phyloP scores from a whole-genome alignment of 2,888 invertebrate species.

The Microctonus aethiopoides region DNA sequence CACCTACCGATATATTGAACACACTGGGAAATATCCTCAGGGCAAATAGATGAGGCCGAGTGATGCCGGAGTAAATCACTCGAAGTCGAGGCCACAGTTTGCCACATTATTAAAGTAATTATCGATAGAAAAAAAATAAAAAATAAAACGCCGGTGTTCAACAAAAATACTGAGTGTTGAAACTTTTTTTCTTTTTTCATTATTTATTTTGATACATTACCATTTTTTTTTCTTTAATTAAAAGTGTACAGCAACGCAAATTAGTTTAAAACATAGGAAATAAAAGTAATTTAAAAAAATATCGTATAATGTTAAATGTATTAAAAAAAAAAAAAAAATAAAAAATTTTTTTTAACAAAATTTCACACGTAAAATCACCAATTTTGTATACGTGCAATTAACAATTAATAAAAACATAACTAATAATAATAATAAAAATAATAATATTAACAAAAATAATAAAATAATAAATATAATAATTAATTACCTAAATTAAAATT shows the following conservation, averaged over 20 bases:
- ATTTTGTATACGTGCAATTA: background rate
- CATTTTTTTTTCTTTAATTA: background rate
- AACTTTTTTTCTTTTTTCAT: background rate
- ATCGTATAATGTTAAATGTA: no score
- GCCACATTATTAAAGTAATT: slow-evolving; percentile 8
- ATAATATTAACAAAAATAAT: background rate
- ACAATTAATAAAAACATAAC: background rate
- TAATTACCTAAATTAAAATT: background rate
- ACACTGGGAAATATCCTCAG: background rate
- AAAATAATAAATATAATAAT: background rate
- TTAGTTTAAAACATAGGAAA: background rate
- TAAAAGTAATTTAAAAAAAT: background rate
- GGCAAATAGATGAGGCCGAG: background rate
- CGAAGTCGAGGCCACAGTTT: background rate
- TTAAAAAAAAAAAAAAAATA: background rate
- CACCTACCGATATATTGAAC: background rate
- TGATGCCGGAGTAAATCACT: background rate
- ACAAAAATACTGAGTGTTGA: background rate
- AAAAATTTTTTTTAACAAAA: slow-evolving; percentile 1
- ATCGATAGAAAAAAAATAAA: background rate
- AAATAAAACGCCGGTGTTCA: background rate
- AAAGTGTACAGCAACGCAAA: background rate
- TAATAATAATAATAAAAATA: background rate
- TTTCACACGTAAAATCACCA: background rate
- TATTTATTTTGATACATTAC: background rate